Conservation (phyloP, 1,140 invertebrate species). For the Drosophila sulfurigaster region DNA sequence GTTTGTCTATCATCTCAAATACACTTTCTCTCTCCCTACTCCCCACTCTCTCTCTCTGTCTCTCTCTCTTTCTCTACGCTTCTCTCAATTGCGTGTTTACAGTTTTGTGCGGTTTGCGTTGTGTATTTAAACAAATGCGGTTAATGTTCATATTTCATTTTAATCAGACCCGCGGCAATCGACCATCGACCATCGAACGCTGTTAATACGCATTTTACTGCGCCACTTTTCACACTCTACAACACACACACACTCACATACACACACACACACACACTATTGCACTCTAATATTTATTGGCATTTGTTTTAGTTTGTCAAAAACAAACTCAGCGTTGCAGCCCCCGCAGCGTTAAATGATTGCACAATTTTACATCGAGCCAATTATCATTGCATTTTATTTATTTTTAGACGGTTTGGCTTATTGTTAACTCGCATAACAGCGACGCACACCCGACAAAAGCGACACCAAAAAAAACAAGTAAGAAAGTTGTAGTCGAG, state of each 20-base stretch:
- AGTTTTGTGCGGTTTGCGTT: constrained; percentile 65
- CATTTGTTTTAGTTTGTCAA: constrained; percentile 68
- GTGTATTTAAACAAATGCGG: constrained; percentile 82
- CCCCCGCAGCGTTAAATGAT: constrained; percentile 53
- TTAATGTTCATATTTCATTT: constrained; percentile 83
- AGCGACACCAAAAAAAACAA: neutral
- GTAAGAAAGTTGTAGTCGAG: too few relatives aligned
- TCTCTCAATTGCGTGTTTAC: constrained; percentile 49
- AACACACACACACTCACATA: constrained; percentile 13
- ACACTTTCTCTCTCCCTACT: neutral
- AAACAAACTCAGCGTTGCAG: constrained; percentile 67
- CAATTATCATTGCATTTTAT: constrained; percentile 71
- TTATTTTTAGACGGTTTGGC: constrained; percentile 71
- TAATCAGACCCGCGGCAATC: constrained; percentile 64
- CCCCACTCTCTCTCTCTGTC: neutral
- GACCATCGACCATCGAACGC: constrained; percentile 42
- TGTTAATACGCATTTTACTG: constrained; percentile 71
- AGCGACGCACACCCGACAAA: constrained; percentile 36
- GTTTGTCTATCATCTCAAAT: constrained; percentile 70
- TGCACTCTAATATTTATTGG: constrained; percentile 2
- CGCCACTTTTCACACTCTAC: constrained; percentile 50
- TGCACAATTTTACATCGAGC: constrained; percentile 73
- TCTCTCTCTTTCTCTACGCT: neutral
- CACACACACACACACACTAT: constrained; percentile 7
- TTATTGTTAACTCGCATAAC: constrained; percentile 52